Evolutionary conservation across 2,888 invertebrate species (phyloP), one percentile per base, ranked within the genome.

Genomic region (Drosophila mimetica): DNA sequence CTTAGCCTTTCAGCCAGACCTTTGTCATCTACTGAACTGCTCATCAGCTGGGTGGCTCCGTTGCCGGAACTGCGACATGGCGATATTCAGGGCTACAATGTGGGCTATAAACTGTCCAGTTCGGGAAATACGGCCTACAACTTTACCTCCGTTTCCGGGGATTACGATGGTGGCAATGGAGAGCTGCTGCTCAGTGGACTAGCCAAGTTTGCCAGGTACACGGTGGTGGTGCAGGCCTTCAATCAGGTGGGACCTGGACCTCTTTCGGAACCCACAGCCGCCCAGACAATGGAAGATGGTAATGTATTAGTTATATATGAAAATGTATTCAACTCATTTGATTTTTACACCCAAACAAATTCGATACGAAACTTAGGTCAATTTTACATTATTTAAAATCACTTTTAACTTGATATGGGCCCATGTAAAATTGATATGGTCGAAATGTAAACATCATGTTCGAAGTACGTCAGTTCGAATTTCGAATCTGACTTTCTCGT

Each of bases 201-300:
- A 39, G 92, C 93, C 48, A 95, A 95, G 70, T 95, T 94, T 82
- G 94, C 95, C 1, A 92, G 94, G 66, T 95, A 95, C 81, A 94
- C 94, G 28, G 93, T 95, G 39, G 95, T 95, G 13, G 94, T 95
- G 37, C 95, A 95, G 89, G 95, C 95, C 2, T 95, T 95, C 88
- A 96, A 96, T 90, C 95, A 95, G 91, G 94, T 95, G 25, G 95
- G 95, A 2, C 93, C 95, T 7, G 95, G 95, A 4, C 95, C 95
- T 1, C 91, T 95, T 2, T 95, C 95, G 0, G 95, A 95, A 77
- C 94, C 95, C 13, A 92, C 94, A 20, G 93, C 94, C 2, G 94
- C 94, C 0, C 95, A 95, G 91, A 95, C 95, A 11, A 93, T 95
- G 92, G 95, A 96, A 91, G 95, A 95, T 90, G 95, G 95, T 95